phyloP scores from a whole-genome alignment of 2,888 invertebrate genomes.

The Agapostemon virescens region DNA sequence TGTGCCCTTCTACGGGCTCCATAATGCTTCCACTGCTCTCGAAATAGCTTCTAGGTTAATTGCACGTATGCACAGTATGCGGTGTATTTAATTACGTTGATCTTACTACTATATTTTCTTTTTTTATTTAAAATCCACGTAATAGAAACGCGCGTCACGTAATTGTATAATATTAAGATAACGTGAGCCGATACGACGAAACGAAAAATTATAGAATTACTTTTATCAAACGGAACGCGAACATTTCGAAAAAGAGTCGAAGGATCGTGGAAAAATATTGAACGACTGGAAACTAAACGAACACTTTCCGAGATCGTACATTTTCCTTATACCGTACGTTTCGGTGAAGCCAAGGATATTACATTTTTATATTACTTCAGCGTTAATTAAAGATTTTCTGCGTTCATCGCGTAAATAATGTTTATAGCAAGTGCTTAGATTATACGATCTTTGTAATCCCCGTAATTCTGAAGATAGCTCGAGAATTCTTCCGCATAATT shows the following conservation, averaged over 20 bases:
- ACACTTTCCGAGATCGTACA: background rate
- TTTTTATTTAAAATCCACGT: background rate
- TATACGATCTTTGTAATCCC: conserved; percentile 4
- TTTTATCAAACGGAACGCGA: background rate
- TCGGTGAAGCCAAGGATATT: background rate
- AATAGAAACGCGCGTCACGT: no score
- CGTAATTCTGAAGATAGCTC: background rate
- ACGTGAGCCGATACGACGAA: background rate
- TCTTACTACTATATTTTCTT: background rate
- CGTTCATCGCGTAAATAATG: conserved; percentile 4
- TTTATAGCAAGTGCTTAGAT: background rate
- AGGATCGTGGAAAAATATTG: background rate
- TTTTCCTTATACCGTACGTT: background rate
- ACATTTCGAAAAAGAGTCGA: background rate
- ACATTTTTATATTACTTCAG: background rate
- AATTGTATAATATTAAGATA: background rate
- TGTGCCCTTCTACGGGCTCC: background rate
- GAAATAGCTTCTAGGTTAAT: background rate
- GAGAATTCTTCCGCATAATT: background rate
- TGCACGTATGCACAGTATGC: background rate
- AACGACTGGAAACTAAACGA: background rate
- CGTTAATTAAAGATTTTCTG: background rate
- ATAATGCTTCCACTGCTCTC: background rate
- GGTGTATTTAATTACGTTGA: background rate
- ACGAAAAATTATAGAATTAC: background rate